These are phyloP conservation scores for Polymixis flavicincta DNA, from an alignment of 2,888 invertebrate species.

Conservation along the genomic window DNA sequence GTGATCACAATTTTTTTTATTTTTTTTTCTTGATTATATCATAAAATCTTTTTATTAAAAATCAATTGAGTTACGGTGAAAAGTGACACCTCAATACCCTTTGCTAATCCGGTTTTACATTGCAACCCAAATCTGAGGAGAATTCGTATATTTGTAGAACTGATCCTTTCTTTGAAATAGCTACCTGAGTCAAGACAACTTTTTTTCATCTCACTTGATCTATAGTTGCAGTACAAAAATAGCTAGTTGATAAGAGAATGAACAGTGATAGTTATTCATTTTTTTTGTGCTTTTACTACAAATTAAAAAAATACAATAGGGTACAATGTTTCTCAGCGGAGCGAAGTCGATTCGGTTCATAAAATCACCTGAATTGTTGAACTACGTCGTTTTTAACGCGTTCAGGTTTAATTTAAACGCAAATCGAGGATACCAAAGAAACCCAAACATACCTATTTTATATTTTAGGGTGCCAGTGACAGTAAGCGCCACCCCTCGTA, in stretches of 20 bases:
- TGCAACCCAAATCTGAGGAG: not conserved
- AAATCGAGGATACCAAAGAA: slow-evolving; percentile 7
- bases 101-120: not conserved
- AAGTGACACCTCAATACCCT: not conserved
- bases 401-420: not conserved
- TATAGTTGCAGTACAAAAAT: not conserved
- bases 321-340: too few species aligned
- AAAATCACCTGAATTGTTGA: not conserved
- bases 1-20: too few species aligned
- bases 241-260: not conserved
- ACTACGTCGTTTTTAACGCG: not conserved
- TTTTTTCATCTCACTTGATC: not conserved
- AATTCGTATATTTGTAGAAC: not conserved
- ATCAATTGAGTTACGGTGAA: not conserved
- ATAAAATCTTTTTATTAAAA: not conserved
- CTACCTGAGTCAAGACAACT: slow-evolving; percentile 6
- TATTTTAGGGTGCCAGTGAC: slow-evolving; percentile 70
- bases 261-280: not conserved
- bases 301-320: not conserved
- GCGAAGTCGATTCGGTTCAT: not conserved
- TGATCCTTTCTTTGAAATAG: slow-evolving; percentile 3
- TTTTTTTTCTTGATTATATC: not conserved
- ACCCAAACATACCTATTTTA: slow-evolving; percentile 45
- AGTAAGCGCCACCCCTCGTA: slow-evolving; percentile 78
- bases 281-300: not conserved